A percentile compares a stretch with the other conserved stretches of the same genome.
Conservation (phyloP, 2,113 vertebrate species). For the Phaethon lepturus region DNA sequence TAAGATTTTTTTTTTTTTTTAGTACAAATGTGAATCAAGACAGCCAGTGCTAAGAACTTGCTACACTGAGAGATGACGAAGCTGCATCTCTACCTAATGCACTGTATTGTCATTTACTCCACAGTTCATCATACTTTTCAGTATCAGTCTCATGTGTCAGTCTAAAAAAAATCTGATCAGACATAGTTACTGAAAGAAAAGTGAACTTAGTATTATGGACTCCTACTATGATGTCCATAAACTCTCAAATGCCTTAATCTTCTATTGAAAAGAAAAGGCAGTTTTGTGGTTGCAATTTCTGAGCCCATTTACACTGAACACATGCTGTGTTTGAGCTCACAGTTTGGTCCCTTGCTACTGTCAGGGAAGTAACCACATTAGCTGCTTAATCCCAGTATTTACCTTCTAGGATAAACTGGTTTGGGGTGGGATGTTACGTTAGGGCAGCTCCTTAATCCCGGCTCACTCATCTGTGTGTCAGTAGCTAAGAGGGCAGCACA, state of each 20-base stretch:
- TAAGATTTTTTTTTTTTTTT: neutral
- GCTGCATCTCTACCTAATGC: neutral
- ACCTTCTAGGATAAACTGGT: neutral
- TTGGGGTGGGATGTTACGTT: neutral
- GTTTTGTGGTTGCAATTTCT: neutral
- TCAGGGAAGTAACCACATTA: rapidly evolving
- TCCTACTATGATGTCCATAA: neutral
- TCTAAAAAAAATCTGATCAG: neutral
- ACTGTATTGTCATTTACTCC: neutral
- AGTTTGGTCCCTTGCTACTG: neutral
- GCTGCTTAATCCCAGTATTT: neutral
- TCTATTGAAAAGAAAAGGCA: neutral
- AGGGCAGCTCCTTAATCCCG: neutral
- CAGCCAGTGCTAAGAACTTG: neutral
- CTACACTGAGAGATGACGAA: neutral
- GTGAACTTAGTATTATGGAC: neutral
- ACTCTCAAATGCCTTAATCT: neutral
- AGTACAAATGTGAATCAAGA: neutral
- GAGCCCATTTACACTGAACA: rapidly evolving
- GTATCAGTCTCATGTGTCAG: neutral
- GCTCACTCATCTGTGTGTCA: rapidly evolving
- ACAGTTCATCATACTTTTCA: neutral
- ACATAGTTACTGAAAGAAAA: neutral
- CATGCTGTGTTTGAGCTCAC: neutral
- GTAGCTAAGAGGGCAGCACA: neutral